Evolutionary conservation across 2,113 vertebrate genomes (phyloP).

Genomic region (Xiphophorus maculatus): DNA sequence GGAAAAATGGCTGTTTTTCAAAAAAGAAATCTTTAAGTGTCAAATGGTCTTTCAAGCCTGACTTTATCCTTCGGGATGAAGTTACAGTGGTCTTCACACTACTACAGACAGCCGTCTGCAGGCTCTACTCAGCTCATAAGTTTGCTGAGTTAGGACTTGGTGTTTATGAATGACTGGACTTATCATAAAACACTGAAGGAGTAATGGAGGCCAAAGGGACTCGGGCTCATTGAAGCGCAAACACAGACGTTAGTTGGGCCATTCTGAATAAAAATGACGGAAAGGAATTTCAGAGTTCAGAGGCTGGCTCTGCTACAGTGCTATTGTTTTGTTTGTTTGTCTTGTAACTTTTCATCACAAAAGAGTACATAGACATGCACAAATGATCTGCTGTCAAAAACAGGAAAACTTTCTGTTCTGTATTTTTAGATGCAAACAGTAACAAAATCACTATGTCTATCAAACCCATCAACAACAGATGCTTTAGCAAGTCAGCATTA

Average conservation of each 20-base stretch:
- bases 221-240: slow-evolving; percentile 42
- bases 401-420: not conserved
- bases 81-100: slow-evolving; percentile 59
- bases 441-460: not conserved
- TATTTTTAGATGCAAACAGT: not conserved
- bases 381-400: slow-evolving; percentile 9
- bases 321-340: not conserved
- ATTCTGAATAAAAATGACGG: slow-evolving; percentile 45
- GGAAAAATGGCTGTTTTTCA: not conserved
- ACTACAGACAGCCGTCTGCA: slow-evolving; percentile 56
- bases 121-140: slow-evolving; percentile 53
- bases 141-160: slow-evolving; percentile 26
- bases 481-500: not conserved
- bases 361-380: slow-evolving; percentile 8
- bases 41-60: slow-evolving; percentile 55
- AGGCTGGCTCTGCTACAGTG: not conserved
- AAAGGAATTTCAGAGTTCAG: slow-evolving; percentile 19
- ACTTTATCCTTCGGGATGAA: slow-evolving; percentile 49
- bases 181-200: slow-evolving; percentile 22
- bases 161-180: slow-evolving; percentile 34
- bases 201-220: slow-evolving; percentile 55
- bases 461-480: not conserved
- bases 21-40: not conserved
- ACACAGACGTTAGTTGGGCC: slow-evolving; percentile 53
- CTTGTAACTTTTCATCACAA: slow-evolving; percentile 32